These are phyloP conservation scores for Phengaris alcon DNA, from an alignment of 2,888 invertebrate species.

Conservation along the genomic window DNA sequence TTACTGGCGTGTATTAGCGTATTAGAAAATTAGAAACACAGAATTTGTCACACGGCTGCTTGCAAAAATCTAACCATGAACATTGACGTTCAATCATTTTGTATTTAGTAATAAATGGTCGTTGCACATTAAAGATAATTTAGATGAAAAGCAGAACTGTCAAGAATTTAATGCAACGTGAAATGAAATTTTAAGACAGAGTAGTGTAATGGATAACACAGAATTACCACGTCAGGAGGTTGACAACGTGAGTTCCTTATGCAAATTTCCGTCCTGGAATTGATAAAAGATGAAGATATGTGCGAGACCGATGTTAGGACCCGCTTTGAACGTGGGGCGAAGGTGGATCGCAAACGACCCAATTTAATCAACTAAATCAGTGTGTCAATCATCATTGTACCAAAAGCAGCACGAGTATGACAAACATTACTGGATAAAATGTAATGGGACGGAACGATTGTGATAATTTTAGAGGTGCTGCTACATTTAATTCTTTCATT, in stretches of 20 bases:
- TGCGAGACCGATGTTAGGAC: not conserved
- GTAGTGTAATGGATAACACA: slow-evolving; percentile 17
- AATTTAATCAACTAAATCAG: not conserved
- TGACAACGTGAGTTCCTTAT: slow-evolving; percentile 36
- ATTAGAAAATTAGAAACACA: too few relatives aligned
- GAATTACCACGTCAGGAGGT: slow-evolving; percentile 38
- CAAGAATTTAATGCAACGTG: slow-evolving; percentile 17
- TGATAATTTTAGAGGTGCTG: not conserved
- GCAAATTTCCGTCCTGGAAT: slow-evolving; percentile 46
- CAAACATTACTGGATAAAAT: too few relatives aligned
- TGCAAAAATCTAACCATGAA: too few relatives aligned
- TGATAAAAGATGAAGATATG: slow-evolving; percentile 29
- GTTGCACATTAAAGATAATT: not conserved
- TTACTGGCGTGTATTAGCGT: not conserved
- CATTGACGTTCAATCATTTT: too few relatives aligned
- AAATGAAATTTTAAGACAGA: slow-evolving; percentile 25
- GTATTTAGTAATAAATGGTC: not conserved
- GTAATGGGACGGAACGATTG: not conserved
- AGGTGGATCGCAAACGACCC: not conserved
- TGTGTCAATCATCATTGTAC: not conserved
- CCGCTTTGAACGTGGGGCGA: not conserved
- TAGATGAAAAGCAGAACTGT: slow-evolving; percentile 1
- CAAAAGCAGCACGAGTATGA: too few relatives aligned
- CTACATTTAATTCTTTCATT: not conserved
- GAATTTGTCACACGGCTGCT: too few relatives aligned